Base-by-base conservation (phyloP, 2,797 vertebrate genomes). In the Sylvilagus floridanus region DNA sequence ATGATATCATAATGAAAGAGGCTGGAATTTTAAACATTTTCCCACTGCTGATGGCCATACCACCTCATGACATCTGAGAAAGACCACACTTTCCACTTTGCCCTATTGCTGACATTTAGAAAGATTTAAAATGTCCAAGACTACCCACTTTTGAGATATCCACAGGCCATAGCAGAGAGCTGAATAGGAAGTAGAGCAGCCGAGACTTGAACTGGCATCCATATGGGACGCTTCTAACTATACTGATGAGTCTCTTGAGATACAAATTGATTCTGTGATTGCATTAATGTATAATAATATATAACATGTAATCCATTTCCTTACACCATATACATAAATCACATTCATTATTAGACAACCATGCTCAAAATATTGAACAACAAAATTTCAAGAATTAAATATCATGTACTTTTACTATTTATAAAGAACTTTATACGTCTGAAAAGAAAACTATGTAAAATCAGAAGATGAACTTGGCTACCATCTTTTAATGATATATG, bases 351-450 rank as follows among this genome's bases (percentile, higher is more conserved):
- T 84, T 69, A 47, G 0, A 79, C 32, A 26, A 17, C 24, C 90
- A 54, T n/a, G 30, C 60, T 84, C 47, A 90, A 90, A 78, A 3
- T 75, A 88, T 66, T 28, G 65, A 32, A 50, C 63, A 26, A 57
- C 81, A 87, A 76, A 92, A 63, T 77, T 47, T n/a, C 5, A 60
- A 75, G 9, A 16, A 68, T 79, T 93, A 66, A 84, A 32, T 37
- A 81, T 3, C 76, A 24, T 22, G 77, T 73, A 52, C 0, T 62
- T 88, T 75, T 83, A 93, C 72, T 92, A 90, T 73, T 89, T 91
- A 86, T 4, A 22, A 78, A 26, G 85, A 90, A 11, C 3, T 16
- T 73, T 47, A 10, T 72, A 30, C 47, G 11, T 69, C 2, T 69
- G 10, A 66, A 93, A 90, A 73, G 68, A 78, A 32, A 37, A 2